These are phyloP conservation scores for Bergia puertoricense DNA, from an alignment of 92 coral and sea anemone species.

Conservation along the genomic window DNA sequence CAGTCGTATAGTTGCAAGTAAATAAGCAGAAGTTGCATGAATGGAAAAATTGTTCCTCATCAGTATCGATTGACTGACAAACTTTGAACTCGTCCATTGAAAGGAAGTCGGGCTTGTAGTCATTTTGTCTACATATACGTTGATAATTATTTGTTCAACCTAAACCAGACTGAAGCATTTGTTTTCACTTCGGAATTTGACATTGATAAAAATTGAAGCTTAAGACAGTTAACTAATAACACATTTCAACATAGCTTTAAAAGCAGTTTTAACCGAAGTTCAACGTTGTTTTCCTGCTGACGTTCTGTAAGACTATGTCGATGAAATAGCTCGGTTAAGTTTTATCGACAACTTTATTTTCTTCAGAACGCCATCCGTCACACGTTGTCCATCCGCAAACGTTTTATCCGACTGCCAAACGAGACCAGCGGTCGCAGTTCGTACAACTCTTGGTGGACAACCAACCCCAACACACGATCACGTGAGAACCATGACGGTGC, in stretches of 20 bases:
- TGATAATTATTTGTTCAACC: neutral
- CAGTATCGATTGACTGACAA: too few species aligned
- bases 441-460: conserved; percentile 52
- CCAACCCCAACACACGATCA: conserved; percentile 2
- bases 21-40: too few species aligned
- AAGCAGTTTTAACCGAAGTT: too few species aligned
- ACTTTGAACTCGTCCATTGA: neutral
- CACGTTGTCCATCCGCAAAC: conserved; percentile 57
- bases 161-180: neutral
- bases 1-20: too few species aligned
- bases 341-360: neutral
- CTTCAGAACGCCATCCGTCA: conserved; percentile 51
- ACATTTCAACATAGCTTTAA: too few species aligned
- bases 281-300: too few species aligned
- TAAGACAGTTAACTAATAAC: too few species aligned
- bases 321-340: neutral
- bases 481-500: neutral
- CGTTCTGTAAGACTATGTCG: too few species aligned
- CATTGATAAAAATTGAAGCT: too few species aligned
- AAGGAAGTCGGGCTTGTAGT: neutral
- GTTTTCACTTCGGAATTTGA: too few species aligned
- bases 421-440: conserved; percentile 34
- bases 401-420: conserved; percentile 56
- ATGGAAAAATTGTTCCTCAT: too few species aligned
- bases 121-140: neutral